These are phyloP conservation scores for Nemurella pictetii DNA, from an alignment of 2,888 invertebrate species.

Conservation along the genomic window DNA sequence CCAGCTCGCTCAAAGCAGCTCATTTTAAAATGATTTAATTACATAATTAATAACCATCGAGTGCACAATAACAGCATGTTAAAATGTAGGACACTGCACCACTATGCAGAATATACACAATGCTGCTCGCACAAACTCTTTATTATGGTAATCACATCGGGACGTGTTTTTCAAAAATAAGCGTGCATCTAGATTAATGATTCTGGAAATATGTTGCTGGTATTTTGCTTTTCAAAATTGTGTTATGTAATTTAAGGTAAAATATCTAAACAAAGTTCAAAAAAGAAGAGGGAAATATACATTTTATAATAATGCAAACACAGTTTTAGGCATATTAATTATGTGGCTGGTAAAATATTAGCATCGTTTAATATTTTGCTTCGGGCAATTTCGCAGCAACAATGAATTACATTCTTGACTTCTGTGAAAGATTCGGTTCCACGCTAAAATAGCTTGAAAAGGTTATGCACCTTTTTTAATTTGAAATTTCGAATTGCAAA, in stretches of 20 bases:
- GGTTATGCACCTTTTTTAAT: no score
- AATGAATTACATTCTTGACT: no score
- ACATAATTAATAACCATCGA: not conserved
- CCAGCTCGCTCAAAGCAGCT: not conserved
- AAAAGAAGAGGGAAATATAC: no score
- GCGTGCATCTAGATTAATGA: not conserved
- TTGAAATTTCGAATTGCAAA: no score
- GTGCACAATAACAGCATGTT: not conserved
- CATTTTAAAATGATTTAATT: not conserved
- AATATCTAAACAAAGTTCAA: not conserved
- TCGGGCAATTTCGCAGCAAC: no score
- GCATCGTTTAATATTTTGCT: no score
- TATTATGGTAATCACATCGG: not conserved
- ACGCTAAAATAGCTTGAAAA: no score
- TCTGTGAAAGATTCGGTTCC: no score
- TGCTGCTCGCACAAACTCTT: not conserved
- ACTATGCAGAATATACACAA: not conserved
- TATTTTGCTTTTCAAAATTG: not conserved
- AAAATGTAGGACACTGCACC: not conserved
- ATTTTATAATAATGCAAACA: no score
- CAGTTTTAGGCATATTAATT: no score
- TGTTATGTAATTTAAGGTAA: not conserved
- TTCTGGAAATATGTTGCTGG: not conserved
- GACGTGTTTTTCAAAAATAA: not conserved
- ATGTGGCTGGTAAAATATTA: no score